Conservation (phyloP, 2,797 vertebrate genomes). For the Thalassophryne amazonica region DNA sequence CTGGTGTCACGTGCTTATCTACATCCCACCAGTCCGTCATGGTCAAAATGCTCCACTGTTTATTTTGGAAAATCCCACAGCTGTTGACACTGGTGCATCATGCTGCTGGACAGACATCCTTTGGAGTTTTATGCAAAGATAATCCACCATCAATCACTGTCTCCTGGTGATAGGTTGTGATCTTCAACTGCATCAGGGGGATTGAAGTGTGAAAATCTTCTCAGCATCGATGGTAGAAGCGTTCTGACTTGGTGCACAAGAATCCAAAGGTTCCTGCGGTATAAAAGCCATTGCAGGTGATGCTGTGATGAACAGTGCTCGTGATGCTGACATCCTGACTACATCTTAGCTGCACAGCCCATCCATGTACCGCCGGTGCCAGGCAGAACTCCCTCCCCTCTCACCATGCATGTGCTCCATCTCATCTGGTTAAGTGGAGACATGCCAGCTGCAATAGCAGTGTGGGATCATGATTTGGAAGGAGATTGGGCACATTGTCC, state of each 20-base stretch:
- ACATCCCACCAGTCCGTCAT: neutral
- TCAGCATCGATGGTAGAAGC: neutral
- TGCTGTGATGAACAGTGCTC: neutral
- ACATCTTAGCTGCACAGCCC: neutral
- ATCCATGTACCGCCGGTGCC: slow-evolving; percentile 28
- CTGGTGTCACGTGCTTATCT: neutral
- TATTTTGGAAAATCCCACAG: neutral
- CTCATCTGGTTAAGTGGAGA: slow-evolving; percentile 30
- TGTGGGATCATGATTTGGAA: slow-evolving; percentile 50
- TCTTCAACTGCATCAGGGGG: neutral
- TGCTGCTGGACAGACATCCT: neutral
- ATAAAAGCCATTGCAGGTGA: neutral
- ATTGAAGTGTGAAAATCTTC: neutral
- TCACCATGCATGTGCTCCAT: slow-evolving; percentile 31
- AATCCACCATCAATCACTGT: neutral
- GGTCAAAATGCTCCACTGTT: neutral
- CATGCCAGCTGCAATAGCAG: slow-evolving; percentile 38
- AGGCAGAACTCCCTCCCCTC: slow-evolving; percentile 30
- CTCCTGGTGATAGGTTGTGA: neutral
- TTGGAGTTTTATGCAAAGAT: neutral
- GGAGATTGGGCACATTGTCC: slow-evolving; percentile 54
- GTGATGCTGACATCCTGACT: neutral
- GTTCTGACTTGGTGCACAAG: neutral
- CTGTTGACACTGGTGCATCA: neutral
- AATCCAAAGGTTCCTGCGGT: neutral